A percentile compares a stretch with the other conserved stretches of the same genome.
Evolutionary conservation across 1,140 invertebrate species (phyloP).

Genomic region (Augochlora pura): DNA sequence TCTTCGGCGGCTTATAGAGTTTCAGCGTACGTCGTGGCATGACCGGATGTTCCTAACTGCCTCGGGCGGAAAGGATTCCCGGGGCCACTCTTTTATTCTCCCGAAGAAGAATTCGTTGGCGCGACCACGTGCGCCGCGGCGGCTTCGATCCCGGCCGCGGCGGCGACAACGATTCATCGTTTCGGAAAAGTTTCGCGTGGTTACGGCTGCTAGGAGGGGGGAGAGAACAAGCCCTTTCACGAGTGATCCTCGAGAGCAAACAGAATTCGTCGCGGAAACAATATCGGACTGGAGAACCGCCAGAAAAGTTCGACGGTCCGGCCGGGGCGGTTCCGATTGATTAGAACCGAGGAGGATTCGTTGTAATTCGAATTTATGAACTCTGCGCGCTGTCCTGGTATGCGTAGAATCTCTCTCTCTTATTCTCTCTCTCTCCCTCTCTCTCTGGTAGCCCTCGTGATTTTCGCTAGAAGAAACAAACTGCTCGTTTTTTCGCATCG

Average conservation of each 20-base stretch:
- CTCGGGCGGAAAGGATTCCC: slow-evolving; percentile 32
- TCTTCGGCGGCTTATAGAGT: slow-evolving; percentile 61
- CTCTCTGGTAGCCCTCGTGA: slow-evolving; percentile 24
- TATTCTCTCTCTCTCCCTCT: too few relatives aligned
- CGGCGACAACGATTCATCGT: too few relatives aligned
- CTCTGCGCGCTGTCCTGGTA: slow-evolving; percentile 19
- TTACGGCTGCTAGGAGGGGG: too few relatives aligned
- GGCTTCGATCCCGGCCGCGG: too few relatives aligned
- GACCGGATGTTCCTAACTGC: slow-evolving; percentile 35
- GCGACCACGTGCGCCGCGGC: too few relatives aligned
- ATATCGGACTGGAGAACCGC: neutral
- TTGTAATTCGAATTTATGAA: slow-evolving; percentile 47
- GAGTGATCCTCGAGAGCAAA: neutral
- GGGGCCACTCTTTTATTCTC: slow-evolving; percentile 5
- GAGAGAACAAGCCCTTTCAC: too few relatives aligned
- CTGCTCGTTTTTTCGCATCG: slow-evolving; percentile 3
- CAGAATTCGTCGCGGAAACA: neutral
- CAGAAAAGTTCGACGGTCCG: neutral
- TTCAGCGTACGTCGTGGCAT: slow-evolving; percentile 31
- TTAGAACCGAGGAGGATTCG: neutral
- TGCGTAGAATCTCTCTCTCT: slow-evolving; percentile 41
- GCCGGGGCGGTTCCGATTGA: neutral
- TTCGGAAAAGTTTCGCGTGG: too few relatives aligned
- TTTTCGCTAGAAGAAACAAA: slow-evolving; percentile 40
- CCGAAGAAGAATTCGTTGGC: slow-evolving; percentile 8